These are phyloP conservation scores for Balaeniceps rex DNA, from an alignment of 2,113 vertebrate genomes.

Conservation along the genomic window DNA sequence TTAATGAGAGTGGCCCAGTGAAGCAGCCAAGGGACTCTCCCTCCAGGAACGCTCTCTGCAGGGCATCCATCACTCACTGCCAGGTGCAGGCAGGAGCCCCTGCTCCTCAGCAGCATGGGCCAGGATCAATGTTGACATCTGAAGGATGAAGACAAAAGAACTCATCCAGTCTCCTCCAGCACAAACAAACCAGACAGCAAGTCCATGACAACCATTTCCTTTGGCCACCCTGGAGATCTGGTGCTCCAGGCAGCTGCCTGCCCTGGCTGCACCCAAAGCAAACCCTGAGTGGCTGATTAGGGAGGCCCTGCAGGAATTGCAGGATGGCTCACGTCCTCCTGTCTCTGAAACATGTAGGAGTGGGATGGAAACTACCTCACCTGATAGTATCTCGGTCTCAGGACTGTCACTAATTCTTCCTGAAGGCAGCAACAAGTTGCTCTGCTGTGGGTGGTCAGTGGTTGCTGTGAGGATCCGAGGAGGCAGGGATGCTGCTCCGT, in stretches of 20 bases:
- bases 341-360: too few species aligned
- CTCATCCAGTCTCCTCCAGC: neutral
- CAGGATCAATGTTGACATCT: neutral
- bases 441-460: neutral
- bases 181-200: neutral
- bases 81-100: neutral
- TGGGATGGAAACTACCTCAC: neutral
- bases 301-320: neutral
- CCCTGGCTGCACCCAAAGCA: neutral
- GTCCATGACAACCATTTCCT: neutral
- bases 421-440: neutral
- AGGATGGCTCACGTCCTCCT: neutral
- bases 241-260: neutral
- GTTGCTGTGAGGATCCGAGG: fast-evolving
- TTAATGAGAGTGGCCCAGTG: neutral
- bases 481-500: neutral
- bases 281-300: neutral
- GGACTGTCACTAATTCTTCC: neutral
- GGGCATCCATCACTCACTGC: neutral
- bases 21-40: neutral
- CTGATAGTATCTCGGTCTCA: fast-evolving
- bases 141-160: neutral
- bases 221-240: neutral
- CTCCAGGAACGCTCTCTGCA: neutral
- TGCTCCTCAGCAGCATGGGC: neutral